Conservation (phyloP, 2,113 vertebrate species). For the Sciurus niger region DNA sequence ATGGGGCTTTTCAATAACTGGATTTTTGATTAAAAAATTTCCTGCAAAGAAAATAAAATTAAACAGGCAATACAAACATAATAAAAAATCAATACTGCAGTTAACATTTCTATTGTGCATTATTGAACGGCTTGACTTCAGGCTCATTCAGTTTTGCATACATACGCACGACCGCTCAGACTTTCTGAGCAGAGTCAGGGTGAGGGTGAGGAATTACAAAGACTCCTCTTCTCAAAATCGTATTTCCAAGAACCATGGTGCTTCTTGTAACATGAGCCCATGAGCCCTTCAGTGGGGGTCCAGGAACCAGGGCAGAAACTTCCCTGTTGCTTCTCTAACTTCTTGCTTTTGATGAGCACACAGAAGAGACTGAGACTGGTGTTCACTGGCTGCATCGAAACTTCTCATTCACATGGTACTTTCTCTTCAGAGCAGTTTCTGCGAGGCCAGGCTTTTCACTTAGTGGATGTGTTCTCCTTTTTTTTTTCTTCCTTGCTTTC, state of each 20-base stretch:
- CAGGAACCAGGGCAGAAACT: neutral
- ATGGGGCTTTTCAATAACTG: conserved; percentile 55
- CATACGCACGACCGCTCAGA: neutral
- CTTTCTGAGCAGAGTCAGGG: neutral
- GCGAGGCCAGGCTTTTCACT: neutral
- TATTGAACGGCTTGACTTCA: conserved; percentile 58
- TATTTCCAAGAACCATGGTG: conserved; percentile 6
- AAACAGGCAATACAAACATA: conserved; percentile 80
- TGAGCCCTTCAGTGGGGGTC: neutral
- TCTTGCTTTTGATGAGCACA: neutral
- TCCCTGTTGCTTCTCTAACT: neutral
- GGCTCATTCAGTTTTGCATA: conserved; percentile 32
- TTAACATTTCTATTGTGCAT: conserved; percentile 73
- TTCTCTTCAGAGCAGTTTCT: neutral
- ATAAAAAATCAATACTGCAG: conserved; percentile 74
- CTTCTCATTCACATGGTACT: neutral
- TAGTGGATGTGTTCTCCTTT: neutral
- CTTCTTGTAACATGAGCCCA: neutral
- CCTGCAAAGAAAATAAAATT: conserved; percentile 69
- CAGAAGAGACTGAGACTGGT: too few relatives aligned
- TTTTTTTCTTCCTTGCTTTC: neutral
- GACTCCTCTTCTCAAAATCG: neutral
- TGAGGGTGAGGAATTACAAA: neutral
- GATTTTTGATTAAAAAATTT: conserved; percentile 80
- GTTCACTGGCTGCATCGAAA: neutral